A percentile compares a stretch with the other conserved stretches of the same genome.
Conservation (phyloP, 2,888 invertebrate genomes). For the Hydropsyche betteni region DNA sequence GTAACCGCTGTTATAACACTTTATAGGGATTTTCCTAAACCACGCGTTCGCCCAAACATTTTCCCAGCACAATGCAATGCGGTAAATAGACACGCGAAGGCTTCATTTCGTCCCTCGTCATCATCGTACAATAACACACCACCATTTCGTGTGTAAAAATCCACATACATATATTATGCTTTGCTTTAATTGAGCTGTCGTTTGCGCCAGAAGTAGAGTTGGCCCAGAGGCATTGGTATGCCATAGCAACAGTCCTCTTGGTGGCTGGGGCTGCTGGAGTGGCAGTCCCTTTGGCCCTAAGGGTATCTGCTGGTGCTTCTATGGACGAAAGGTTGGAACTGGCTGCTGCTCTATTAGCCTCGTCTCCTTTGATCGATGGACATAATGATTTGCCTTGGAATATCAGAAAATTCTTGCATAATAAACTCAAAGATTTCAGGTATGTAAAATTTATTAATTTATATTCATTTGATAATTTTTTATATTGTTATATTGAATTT, state of each 20-base stretch:
- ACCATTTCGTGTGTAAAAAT: neutral
- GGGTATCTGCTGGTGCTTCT: constrained; percentile 72
- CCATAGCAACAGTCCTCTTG: constrained; percentile 71
- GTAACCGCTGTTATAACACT: too few relatives aligned
- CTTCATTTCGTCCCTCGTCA: constrained; percentile 1
- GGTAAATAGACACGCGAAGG: constrained; percentile 6
- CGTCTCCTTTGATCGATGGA: constrained; percentile 76
- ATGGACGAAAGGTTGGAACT: constrained; percentile 72
- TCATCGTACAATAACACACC: too few relatives aligned
- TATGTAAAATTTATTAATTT: constrained; percentile 53
- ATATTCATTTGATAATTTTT: neutral
- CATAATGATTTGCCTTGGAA: constrained; percentile 85
- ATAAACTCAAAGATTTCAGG: constrained; percentile 76
- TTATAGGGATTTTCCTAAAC: too few relatives aligned
- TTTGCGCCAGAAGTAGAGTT: constrained; percentile 64
- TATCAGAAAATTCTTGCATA: constrained; percentile 80
- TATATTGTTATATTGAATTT: constrained; percentile 7
- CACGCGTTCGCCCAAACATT: too few relatives aligned
- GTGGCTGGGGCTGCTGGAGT: constrained; percentile 74
- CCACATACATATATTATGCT: neutral
- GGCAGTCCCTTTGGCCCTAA: constrained; percentile 72
- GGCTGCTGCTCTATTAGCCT: constrained; percentile 69
- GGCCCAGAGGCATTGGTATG: constrained; percentile 70
- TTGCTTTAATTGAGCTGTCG: constrained; percentile 37
- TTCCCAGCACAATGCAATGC: too few relatives aligned